A percentile compares a stretch with the other conserved stretches of the same genome.
Conservation (phyloP, 1,140 invertebrate species). For the Caerostris extrusa region DNA sequence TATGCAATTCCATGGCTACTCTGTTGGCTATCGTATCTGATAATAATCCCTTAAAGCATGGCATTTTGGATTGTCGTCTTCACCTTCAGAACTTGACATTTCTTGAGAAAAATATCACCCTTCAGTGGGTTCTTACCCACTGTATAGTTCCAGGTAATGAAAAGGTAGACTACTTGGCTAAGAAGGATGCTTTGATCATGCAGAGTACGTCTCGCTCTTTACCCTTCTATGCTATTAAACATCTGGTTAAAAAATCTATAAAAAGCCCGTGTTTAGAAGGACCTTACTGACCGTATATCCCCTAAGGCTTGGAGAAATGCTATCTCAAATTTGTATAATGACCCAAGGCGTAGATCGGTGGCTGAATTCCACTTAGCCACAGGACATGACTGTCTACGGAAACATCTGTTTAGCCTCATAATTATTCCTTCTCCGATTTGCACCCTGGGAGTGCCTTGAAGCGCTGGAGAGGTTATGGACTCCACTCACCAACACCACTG, state of each 20-base stretch:
- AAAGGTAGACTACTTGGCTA: background rate
- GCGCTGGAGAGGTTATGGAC: background rate
- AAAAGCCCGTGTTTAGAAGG: background rate
- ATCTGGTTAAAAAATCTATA: background rate
- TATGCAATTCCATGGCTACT: too few relatives aligned
- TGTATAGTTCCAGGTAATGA: too few relatives aligned
- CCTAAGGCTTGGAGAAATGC: background rate
- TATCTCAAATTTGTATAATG: background rate
- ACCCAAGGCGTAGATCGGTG: background rate
- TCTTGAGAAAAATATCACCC: background rate
- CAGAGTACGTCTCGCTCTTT: background rate
- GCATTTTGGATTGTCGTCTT: background rate
- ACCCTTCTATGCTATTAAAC: background rate
- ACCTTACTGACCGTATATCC: background rate
- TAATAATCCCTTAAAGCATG: too few relatives aligned
- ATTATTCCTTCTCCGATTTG: background rate
- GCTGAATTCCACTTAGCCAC: conserved; percentile 11
- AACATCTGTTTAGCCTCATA: background rate
- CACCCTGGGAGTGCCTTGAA: background rate
- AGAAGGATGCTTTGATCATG: background rate
- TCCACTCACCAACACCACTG: background rate
- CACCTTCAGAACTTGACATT: background rate
- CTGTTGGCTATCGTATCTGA: too few relatives aligned
- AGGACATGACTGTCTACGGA: background rate
- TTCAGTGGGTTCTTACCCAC: background rate